Conservation (phyloP, 2,888 invertebrate species). For the Apodemia mormo region DNA sequence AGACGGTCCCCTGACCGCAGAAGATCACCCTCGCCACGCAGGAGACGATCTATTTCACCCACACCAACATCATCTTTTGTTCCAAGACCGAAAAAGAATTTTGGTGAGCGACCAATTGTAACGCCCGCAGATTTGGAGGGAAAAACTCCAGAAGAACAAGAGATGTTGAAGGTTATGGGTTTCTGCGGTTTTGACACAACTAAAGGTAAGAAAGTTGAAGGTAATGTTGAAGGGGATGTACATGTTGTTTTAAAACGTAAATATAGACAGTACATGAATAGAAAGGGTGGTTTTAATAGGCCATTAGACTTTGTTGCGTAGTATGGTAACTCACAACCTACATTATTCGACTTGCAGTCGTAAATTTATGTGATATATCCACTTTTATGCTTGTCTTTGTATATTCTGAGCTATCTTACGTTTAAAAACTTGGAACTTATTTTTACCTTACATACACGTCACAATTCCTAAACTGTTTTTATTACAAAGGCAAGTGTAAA, state of each 20-base stretch:
- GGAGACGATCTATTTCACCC: conserved; percentile 63
- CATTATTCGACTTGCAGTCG: conserved; percentile 27
- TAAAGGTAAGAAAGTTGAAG: conserved; percentile 97
- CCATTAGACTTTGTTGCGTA: conserved; percentile 98
- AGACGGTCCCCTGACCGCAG: conserved; percentile 71
- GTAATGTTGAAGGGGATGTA: conserved; percentile 96
- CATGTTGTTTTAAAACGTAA: conserved; percentile 97
- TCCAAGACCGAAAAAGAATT: conserved; percentile 62
- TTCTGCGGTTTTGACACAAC: conserved; percentile 98
- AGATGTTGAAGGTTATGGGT: conserved; percentile 98
- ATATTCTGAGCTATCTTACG: conserved; percentile 27
- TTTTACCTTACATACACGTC: background rate
- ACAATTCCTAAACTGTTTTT: background rate
- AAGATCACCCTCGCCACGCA: conserved; percentile 48
- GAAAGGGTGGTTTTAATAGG: conserved; percentile 99
- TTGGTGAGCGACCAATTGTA: conserved; percentile 84
- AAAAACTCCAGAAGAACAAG: conserved; percentile 94
- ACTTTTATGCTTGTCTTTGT: conserved; percentile 45
- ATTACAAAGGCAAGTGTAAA: conserved; percentile 34
- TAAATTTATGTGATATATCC: conserved; percentile 38
- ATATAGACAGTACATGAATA: conserved; percentile 99
- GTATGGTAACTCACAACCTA: conserved; percentile 42
- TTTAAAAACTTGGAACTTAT: background rate
- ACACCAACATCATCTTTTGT: conserved; percentile 65
- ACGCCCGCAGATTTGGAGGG: conserved; percentile 94